phyloP scores from a whole-genome alignment of 2,113 vertebrate genomes.

The Pavo muticus region DNA sequence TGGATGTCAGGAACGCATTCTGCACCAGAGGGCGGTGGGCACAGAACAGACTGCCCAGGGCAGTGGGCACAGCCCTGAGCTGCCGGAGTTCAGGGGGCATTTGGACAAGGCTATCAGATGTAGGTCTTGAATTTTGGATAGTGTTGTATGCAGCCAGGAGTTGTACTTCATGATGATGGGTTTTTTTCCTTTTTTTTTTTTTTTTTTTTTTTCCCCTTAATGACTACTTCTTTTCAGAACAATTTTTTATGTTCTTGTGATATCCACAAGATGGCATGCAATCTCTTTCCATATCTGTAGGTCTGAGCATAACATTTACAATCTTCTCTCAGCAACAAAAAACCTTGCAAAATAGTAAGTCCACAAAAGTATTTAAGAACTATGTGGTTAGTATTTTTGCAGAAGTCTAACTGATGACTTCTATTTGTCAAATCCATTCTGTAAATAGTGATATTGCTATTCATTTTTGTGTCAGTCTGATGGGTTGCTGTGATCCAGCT shows the following conservation, averaged over 20 bases:
- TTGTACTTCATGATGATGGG: neutral
- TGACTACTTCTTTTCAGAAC: neutral
- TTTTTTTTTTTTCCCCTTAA: neutral
- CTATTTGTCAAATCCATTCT: neutral
- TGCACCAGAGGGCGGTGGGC: neutral
- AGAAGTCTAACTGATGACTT: neutral
- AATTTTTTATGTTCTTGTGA: neutral
- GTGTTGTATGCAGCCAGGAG: neutral
- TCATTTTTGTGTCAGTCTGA: neutral
- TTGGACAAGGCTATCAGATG: neutral
- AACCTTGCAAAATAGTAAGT: neutral
- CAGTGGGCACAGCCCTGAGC: neutral
- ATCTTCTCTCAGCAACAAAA: neutral
- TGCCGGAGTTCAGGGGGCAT: neutral
- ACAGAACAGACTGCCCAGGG: neutral
- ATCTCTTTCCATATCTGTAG: fast-evolving
- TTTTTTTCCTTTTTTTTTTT: fast-evolving
- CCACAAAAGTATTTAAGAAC: neutral
- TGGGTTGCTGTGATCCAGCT: neutral
- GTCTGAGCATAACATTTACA: neutral
- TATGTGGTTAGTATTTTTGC: neutral
- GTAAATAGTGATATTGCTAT: neutral
- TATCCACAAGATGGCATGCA: slow-evolving; percentile 20
- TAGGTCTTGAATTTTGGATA: neutral
- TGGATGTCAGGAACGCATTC: neutral